A percentile compares a stretch with the other conserved stretches of the same genome.
phyloP scores from a whole-genome alignment of 2,797 vertebrate species.

The Rhynchonycteris naso region DNA sequence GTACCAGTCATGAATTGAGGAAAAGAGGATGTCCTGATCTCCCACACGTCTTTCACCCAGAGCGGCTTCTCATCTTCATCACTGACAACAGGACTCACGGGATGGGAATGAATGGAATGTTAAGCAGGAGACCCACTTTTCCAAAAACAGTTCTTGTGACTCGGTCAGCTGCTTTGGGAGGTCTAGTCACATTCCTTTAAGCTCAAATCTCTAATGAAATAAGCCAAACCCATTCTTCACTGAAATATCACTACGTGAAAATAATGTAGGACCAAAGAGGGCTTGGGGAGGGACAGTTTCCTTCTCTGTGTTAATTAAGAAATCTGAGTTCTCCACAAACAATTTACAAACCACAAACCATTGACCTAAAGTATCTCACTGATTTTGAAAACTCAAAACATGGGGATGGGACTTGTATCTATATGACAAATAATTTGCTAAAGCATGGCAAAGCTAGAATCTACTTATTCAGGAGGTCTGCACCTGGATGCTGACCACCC shows the following conservation, averaged over 20 bases:
- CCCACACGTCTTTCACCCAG: background rate
- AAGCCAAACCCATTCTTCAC: background rate
- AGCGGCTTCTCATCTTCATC: background rate
- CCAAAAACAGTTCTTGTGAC: background rate
- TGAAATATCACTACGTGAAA: background rate
- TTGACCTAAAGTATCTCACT: background rate
- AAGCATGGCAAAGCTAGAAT: background rate
- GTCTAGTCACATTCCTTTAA: background rate
- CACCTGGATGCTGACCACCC: background rate
- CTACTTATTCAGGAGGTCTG: background rate
- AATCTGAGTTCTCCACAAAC: background rate
- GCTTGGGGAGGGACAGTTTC: background rate
- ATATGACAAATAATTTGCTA: background rate
- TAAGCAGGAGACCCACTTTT: background rate
- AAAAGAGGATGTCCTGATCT: background rate
- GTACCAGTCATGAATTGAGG: background rate
- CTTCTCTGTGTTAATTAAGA: background rate
- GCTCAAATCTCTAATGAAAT: background rate
- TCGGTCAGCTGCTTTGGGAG: background rate
- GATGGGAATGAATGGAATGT: background rate
- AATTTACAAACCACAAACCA: background rate
- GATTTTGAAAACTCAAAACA: conserved; percentile 19
- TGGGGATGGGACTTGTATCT: background rate
- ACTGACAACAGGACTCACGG: background rate
- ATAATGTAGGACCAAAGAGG: background rate